Base-by-base conservation (phyloP, 2,888 invertebrate genomes). In the Microplitis deprimator region DNA sequence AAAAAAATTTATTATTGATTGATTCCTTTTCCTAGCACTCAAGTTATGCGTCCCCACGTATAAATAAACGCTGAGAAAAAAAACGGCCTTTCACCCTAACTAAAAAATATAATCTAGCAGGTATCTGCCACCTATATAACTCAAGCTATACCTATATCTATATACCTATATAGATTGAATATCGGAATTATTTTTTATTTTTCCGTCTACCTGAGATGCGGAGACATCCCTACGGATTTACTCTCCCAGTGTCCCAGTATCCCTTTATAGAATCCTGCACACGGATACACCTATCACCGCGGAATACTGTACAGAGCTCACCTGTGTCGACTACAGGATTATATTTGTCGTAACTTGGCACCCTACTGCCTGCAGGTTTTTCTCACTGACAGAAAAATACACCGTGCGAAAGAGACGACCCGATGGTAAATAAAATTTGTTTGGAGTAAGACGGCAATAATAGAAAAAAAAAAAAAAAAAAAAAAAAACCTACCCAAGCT, bases 241-340 rank as follows among this genome's bases (percentile, higher is more conserved):
- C 81, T 78, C 84, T 81, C 50, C 50, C 50, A 50, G 13, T 5
- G 13, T 50, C 13, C 50, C 29, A 29, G 29, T 29, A 29, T 29
- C 50, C 50, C 50, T 79, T 78, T 80, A 81, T 40, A 13, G 13
- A 50, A 50, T 50, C 50, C 50, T 50, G 8, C 13, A 50, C 50
- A 50, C 50, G 50, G 50, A 50, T 50, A 50, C 50, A 50, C 50
- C 50, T 50, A 50, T 50, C 50, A 13, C 13, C 50, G 50, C 13
- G 50, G 7, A 38, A 29, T 68, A 10, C 40, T 73, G 17, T 65
- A 74, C 60, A 61, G 81, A 84, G 84, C 82, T 88, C 89, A 89
- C 89, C 89, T 89, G 89, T 89, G 84, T 84, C 85, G 81, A 85
- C 87, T 85, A 86, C 82, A 80, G 88, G 88, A 89, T 89, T 88